phyloP scores from a whole-genome alignment of 2,888 invertebrate genomes.

The Copidosoma aretas region DNA sequence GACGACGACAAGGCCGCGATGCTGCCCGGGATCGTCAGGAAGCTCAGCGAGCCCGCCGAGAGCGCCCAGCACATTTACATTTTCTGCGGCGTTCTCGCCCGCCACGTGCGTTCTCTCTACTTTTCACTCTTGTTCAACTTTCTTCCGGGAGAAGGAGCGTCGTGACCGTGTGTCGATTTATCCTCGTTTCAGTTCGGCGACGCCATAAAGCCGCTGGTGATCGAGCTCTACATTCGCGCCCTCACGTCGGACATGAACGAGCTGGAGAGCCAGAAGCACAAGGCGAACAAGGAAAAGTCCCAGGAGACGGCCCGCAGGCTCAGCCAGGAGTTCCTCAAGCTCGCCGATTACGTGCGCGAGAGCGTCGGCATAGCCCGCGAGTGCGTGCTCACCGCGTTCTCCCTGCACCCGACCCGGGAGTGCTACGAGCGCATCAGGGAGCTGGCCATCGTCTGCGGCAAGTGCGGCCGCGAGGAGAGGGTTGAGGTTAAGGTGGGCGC shows the following conservation, averaged over 20 bases:
- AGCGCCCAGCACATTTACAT: slow-evolving; percentile 74
- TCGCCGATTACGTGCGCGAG: slow-evolving; percentile 68
- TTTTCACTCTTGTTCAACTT: neutral
- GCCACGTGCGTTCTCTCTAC: slow-evolving; percentile 57
- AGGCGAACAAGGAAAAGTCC: slow-evolving; percentile 65
- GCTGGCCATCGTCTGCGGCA: slow-evolving; percentile 65
- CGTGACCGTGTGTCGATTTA: slow-evolving; percentile 41
- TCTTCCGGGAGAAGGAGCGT: no score
- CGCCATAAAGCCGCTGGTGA: slow-evolving; percentile 70
- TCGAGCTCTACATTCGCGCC: slow-evolving; percentile 77
- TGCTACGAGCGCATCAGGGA: slow-evolving; percentile 68
- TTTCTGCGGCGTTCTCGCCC: slow-evolving; percentile 65
- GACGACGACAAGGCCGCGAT: slow-evolving; percentile 39
- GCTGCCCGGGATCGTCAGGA: slow-evolving; percentile 60
- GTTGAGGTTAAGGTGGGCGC: neutral
- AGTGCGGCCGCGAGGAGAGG: slow-evolving; percentile 53
- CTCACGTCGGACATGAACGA: slow-evolving; percentile 80
- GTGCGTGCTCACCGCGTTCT: slow-evolving; percentile 78
- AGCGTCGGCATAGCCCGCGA: slow-evolving; percentile 72
- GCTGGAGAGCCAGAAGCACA: slow-evolving; percentile 71
- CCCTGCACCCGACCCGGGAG: slow-evolving; percentile 71
- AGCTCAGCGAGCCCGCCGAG: slow-evolving; percentile 67
- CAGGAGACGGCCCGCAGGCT: slow-evolving; percentile 67
- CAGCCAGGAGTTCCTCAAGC: slow-evolving; percentile 69
- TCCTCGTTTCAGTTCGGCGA: slow-evolving; percentile 68